Evolutionary conservation across 2,113 vertebrate species (phyloP).

Genomic region (human): GRCh38 chr4:128049501-128050000

Average conservation of each 20-base stretch:
- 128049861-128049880: not conserved
- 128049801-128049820: not conserved
- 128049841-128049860: not conserved
- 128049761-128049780: not conserved
- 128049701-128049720: not conserved
- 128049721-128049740: not conserved
- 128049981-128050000: not conserved
- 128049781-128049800: not conserved
- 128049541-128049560: too few species aligned
- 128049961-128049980: not conserved
- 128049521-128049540: too few species aligned
- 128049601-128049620: too few species aligned
- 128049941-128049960: too few species aligned
- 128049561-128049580: too few species aligned
- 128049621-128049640: too few species aligned
- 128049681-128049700: not conserved
- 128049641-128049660: too few species aligned
- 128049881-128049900: not conserved
- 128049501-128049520: too few species aligned
- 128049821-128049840: not conserved
- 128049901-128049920: not conserved
- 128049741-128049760: not conserved
- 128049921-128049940: not conserved
- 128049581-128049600: too few species aligned
- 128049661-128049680: not conserved